Conservation (phyloP, 2,113 vertebrate species). For the Ellobius talpinus region DNA sequence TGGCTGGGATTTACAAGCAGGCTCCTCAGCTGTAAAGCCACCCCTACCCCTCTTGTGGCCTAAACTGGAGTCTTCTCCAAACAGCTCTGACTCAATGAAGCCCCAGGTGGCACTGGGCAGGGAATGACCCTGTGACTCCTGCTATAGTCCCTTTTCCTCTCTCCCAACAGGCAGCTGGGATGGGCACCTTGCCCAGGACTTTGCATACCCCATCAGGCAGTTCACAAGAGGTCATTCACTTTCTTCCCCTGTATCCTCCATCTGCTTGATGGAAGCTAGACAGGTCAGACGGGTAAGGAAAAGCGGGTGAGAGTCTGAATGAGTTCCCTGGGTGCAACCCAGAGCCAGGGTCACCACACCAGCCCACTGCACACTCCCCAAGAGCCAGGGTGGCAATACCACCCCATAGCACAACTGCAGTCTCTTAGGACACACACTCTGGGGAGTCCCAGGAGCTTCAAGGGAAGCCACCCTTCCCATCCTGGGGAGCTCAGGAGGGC, state of each 20-base stretch:
- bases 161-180: not conserved
- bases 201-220: not conserved
- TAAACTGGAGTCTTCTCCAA: not conserved
- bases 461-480: not conserved
- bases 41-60: not conserved
- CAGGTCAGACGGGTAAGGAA: not conserved
- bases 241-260: not conserved
- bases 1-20: not conserved
- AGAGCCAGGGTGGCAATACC: not conserved
- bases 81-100: slow-evolving; percentile 13
- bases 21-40: not conserved
- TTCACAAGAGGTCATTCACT: not conserved
- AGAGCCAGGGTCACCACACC: not conserved
- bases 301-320: not conserved
- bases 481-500: not conserved
- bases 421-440: not conserved
- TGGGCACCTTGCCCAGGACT: not conserved
- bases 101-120: not conserved
- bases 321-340: rapidly evolving
- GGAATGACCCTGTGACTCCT: not conserved
- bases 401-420: not conserved
- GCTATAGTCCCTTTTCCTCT: not conserved
- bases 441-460: not conserved
- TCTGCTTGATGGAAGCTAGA: not conserved
- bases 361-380: not conserved